These are phyloP conservation scores for Pygathrix nemaeus DNA, from an alignment of 2,113 vertebrate genomes.

Conservation along the genomic window DNA sequence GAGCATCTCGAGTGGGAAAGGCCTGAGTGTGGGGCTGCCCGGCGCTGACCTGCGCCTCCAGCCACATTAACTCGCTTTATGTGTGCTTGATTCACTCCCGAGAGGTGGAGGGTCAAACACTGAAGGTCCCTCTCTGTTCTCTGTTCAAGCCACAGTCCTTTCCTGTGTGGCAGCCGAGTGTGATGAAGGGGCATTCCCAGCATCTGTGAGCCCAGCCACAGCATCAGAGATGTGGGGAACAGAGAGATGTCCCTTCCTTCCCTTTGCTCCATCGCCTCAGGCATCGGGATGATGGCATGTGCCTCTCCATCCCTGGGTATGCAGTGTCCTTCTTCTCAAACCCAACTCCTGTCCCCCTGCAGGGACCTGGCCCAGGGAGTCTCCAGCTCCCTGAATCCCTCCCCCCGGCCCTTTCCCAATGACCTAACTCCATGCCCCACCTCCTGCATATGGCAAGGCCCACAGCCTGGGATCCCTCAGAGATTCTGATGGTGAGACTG, in stretches of 20 bases:
- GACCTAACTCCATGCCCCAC: background rate
- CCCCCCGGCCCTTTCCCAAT: background rate
- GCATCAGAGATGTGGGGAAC: accelerated
- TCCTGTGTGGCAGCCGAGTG: accelerated
- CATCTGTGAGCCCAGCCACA: background rate
- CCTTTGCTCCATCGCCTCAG: background rate
- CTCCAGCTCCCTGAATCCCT: background rate
- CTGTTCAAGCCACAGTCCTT: too few relatives aligned
- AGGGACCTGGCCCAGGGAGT: accelerated
- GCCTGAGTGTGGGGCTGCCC: background rate
- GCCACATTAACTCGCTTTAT: accelerated
- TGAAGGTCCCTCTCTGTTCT: background rate
- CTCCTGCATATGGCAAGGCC: background rate
- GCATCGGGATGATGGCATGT: accelerated
- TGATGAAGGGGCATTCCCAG: too few relatives aligned
- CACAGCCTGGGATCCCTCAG: background rate
- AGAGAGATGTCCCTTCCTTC: background rate
- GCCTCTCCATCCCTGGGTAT: background rate
- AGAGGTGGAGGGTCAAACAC: background rate
- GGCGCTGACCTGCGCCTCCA: accelerated
- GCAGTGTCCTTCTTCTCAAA: background rate
- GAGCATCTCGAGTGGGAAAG: background rate
- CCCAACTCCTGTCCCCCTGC: accelerated
- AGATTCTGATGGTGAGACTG: accelerated
- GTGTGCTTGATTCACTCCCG: background rate